Percentiles rank a stretch among this genome's conserved stretches.
These are phyloP conservation scores for Psix sp. DNA, from an alignment of 1,140 invertebrate species.

Conservation along the genomic window DNA sequence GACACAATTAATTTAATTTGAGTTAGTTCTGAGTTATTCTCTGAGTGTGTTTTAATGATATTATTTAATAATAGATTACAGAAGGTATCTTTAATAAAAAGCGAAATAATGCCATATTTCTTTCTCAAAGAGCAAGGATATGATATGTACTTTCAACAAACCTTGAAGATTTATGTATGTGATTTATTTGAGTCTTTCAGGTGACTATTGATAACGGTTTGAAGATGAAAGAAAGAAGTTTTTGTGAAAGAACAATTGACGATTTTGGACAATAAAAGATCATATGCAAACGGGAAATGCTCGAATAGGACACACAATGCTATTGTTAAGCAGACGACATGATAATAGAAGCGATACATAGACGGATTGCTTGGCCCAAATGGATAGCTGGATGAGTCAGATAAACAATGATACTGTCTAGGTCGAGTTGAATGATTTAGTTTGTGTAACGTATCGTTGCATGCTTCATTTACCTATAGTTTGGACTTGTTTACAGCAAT, in stretches of 20 bases:
- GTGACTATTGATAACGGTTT: constrained; percentile 5
- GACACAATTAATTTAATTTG: too few relatives aligned
- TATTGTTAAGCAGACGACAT: constrained; percentile 37
- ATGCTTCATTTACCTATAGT: neutral
- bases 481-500: too few relatives aligned
- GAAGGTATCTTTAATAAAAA: too few relatives aligned
- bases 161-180: too few relatives aligned
- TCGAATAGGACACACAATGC: constrained; percentile 24
- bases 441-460: neutral
- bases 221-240: constrained; percentile 17
- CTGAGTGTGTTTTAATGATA: too few relatives aligned
- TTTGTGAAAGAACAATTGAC: constrained; percentile 19
- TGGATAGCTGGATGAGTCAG: constrained; percentile 28
- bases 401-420: constrained; percentile 36
- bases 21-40: too few relatives aligned
- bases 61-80: too few relatives aligned
- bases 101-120: too few relatives aligned
- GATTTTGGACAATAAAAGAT: constrained; percentile 36
- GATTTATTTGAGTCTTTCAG: constrained; percentile 6
- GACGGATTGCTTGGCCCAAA: constrained; percentile 37
- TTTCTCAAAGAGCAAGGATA: too few relatives aligned
- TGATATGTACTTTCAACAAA: too few relatives aligned
- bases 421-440: neutral
- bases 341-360: constrained; percentile 46
- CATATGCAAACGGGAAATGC: constrained; percentile 28